Evolutionary conservation across 1,140 invertebrate species (phyloP).

Genomic region (Tetragnatha versicolor): DNA sequence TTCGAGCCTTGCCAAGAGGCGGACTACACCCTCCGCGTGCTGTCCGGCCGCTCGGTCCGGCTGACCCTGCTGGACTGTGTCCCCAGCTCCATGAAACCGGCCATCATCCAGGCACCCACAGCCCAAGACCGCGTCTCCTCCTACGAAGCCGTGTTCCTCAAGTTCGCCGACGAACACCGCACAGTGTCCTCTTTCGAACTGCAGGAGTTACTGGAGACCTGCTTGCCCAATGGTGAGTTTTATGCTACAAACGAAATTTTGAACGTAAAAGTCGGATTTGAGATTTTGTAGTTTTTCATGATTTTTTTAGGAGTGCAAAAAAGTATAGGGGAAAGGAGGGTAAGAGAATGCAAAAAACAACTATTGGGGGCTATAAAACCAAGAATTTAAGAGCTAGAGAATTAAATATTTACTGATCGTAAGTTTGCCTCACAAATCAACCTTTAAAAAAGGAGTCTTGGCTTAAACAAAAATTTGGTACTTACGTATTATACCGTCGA

Average conservation of each 20-base stretch:
- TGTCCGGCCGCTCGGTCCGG: slow-evolving; percentile 81
- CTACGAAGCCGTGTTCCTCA: slow-evolving; percentile 88
- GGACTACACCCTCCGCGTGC: slow-evolving; percentile 82
- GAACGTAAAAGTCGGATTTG: no score
- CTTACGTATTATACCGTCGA: no score
- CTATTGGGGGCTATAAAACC: no score
- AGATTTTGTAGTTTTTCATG: no score
- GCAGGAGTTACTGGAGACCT: slow-evolving; percentile 88
- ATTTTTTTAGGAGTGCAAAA: no score
- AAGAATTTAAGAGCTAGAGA: no score
- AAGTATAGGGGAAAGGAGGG: no score
- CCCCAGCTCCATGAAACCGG: slow-evolving; percentile 76
- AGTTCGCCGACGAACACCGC: slow-evolving; percentile 81
- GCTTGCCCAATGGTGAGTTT: slow-evolving; percentile 81
- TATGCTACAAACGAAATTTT: neutral
- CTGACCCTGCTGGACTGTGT: slow-evolving; percentile 80
- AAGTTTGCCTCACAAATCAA: no score
- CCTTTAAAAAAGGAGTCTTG: no score
- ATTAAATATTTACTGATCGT: no score
- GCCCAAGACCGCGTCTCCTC: slow-evolving; percentile 56
- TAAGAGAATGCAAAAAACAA: no score
- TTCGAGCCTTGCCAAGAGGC: slow-evolving; percentile 91
- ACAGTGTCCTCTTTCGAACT: slow-evolving; percentile 91
- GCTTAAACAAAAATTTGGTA: no score
- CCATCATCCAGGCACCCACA: slow-evolving; percentile 67